These are phyloP conservation scores for Aquatica leii DNA, from an alignment of 2,888 invertebrate species.

Conservation along the genomic window DNA sequence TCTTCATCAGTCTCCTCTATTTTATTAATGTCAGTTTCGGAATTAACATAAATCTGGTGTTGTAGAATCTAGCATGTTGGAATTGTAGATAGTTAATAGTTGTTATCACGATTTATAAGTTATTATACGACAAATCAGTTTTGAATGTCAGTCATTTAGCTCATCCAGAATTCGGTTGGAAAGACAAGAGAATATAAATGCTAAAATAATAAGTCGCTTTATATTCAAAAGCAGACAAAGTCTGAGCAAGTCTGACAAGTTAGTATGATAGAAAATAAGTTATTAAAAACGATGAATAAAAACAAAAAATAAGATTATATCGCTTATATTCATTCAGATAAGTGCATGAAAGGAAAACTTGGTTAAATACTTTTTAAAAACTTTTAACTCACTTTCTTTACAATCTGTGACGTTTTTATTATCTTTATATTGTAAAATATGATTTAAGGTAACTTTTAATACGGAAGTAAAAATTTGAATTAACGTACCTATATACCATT, in stretches of 20 bases:
- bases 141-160: conserved; percentile 10
- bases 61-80: neutral
- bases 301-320: conserved; percentile 32
- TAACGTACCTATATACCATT: too few species aligned
- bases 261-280: conserved; percentile 34
- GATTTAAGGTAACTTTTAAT: too few species aligned
- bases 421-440: neutral
- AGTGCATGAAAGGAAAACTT: conserved; percentile 19
- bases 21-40: conserved; percentile 7
- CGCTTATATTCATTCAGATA: conserved; percentile 19
- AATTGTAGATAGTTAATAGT: neutral
- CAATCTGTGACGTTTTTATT: neutral
- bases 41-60: conserved; percentile 1
- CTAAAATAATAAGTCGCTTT: conserved; percentile 36
- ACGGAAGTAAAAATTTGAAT: too few species aligned
- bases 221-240: conserved; percentile 36
- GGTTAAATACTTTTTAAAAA: conserved; percentile 18
- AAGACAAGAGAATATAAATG: conserved; percentile 34
- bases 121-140: conserved; percentile 17
- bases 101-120: conserved; percentile 11
- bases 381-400: conserved; percentile 14
- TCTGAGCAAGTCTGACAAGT: conserved; percentile 32
- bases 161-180: conserved; percentile 15
- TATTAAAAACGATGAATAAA: conserved; percentile 34
- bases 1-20: neutral